A percentile compares a stretch with the other conserved stretches of the same genome.
These are phyloP conservation scores for Dryadula phaetusa DNA, from an alignment of 2,888 invertebrate species.

Conservation along the genomic window DNA sequence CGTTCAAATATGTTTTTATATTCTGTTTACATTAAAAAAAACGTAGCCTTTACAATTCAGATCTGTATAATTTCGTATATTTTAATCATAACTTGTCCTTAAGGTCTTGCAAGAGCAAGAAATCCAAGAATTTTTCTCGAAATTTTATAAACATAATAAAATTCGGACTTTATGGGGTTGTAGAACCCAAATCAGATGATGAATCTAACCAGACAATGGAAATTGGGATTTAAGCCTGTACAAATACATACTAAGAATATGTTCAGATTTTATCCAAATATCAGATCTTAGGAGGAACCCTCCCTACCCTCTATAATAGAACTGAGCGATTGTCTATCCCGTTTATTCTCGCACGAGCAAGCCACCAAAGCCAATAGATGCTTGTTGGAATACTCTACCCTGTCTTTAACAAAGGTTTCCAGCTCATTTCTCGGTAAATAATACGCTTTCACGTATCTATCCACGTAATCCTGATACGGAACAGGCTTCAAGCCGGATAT, in stretches of 20 bases:
- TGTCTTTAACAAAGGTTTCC: constrained; percentile 94
- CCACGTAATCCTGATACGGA: constrained; percentile 95
- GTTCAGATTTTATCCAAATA: too few species aligned
- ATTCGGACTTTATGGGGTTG: too few species aligned
- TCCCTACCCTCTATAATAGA: constrained; percentile 86
- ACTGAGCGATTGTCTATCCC: constrained; percentile 91
- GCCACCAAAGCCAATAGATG: constrained; percentile 93
- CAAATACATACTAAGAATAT: neutral
- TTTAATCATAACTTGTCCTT: neutral
- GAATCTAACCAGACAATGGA: too few species aligned
- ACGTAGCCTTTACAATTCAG: neutral
- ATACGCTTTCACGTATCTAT: constrained; percentile 97
- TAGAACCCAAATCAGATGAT: too few species aligned
- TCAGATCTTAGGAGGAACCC: constrained; percentile 19
- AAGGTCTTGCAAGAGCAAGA: neutral
- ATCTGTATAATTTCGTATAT: constrained; percentile 3
- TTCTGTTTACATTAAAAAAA: neutral
- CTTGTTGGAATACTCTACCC: constrained; percentile 94
- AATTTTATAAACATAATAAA: too few species aligned
- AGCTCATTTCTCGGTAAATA: constrained; percentile 95
- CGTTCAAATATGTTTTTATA: neutral
- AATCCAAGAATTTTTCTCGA: too few species aligned
- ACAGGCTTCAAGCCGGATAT: constrained; percentile 93
- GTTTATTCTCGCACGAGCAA: constrained; percentile 95
- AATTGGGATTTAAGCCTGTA: too few species aligned